Evolutionary conservation across 1,140 invertebrate species (phyloP).

Genomic region (Apis laboriosa): DNA sequence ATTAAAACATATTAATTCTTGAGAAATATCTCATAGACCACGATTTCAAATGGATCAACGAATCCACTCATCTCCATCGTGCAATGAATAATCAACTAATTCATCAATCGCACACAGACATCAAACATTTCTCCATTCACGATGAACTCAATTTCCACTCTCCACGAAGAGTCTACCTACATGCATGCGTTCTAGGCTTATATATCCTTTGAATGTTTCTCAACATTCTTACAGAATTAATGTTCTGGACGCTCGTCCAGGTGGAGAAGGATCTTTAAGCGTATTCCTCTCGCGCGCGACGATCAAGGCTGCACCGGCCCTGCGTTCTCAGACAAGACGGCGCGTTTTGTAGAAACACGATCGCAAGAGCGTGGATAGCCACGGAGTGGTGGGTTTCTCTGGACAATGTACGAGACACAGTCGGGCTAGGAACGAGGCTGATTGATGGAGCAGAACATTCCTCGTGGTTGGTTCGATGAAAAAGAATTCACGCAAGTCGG

Average conservation of each 20-base stretch:
- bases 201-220: not conserved
- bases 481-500: slow-evolving; percentile 39
- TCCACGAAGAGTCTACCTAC: not conserved
- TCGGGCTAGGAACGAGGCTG: not conserved
- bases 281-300: slow-evolving; percentile 20
- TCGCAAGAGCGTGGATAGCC: not conserved
- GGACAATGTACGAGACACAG: not conserved
- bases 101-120: no score
- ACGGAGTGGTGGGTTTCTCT: not conserved
- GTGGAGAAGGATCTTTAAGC: not conserved
- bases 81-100: no score
- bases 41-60: no score
- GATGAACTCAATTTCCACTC: no score
- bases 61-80: no score
- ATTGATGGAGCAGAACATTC: not conserved
- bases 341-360: slow-evolving; percentile 24
- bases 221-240: not conserved
- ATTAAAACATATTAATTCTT: no score
- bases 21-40: no score
- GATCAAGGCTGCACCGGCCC: slow-evolving; percentile 27
- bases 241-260: not conserved
- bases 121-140: no score
- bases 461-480: slow-evolving; percentile 14
- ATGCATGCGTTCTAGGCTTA: not conserved
- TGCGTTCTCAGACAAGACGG: slow-evolving; percentile 15